These are phyloP conservation scores for Fragum whitleyi DNA, from an alignment of 2,888 invertebrate species.

Conservation along the genomic window DNA sequence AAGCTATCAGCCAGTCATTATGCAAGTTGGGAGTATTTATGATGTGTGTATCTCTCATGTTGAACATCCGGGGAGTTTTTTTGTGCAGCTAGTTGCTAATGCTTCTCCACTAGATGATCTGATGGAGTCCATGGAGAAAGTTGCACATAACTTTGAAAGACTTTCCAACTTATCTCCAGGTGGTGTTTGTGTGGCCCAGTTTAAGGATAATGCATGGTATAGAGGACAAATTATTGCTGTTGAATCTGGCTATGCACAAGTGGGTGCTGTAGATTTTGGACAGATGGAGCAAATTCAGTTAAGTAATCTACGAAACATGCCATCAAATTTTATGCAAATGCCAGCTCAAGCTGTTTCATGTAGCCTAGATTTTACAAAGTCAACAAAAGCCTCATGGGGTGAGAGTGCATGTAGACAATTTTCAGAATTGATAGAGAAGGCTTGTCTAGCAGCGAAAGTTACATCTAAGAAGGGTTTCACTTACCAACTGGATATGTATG, in stretches of 20 bases:
- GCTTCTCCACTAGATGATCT: conserved; percentile 64
- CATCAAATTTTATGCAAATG: conserved; percentile 53
- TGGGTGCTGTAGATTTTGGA: conserved; percentile 72
- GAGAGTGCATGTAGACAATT: conserved; percentile 51
- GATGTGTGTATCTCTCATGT: conserved; percentile 69
- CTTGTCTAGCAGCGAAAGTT: conserved; percentile 65
- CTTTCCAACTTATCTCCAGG: conserved; percentile 48
- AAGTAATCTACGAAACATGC: conserved; percentile 48
- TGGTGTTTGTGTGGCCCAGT: conserved; percentile 63
- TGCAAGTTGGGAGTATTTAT: conserved; percentile 62
- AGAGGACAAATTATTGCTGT: conserved; percentile 55
- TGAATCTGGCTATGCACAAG: conserved; percentile 41
- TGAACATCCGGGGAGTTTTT: conserved; percentile 67
- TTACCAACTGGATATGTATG: conserved; percentile 69
- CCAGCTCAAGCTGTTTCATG: conserved; percentile 67
- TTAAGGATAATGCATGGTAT: conserved; percentile 66
- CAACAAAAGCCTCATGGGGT: conserved; percentile 52
- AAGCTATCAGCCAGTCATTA: conserved; percentile 51
- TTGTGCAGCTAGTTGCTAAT: conserved; percentile 67
- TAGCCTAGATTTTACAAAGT: conserved; percentile 62
- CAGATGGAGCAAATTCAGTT: conserved; percentile 53
- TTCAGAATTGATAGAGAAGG: conserved; percentile 58
- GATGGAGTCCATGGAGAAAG: conserved; percentile 63
- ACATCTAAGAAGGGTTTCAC: conserved; percentile 55
- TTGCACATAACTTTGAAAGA: conserved; percentile 58